Evolutionary conservation across 2,797 vertebrate species (phyloP).

Genomic region (Nasua narica): DNA sequence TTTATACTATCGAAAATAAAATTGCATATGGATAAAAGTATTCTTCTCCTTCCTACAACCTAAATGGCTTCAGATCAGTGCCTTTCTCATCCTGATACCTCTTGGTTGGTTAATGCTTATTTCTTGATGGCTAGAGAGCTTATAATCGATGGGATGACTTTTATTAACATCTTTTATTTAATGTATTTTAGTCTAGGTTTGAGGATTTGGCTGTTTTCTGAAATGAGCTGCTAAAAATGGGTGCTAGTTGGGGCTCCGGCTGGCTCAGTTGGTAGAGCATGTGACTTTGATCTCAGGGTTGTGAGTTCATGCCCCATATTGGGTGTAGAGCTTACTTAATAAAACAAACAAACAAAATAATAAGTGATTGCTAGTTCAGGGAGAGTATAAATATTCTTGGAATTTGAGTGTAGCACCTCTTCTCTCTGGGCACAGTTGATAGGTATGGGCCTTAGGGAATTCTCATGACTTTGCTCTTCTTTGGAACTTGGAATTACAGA

Average conservation of each 20-base stretch:
- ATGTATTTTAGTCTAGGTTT: not conserved
- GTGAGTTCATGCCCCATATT: not conserved
- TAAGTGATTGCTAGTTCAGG: not conserved
- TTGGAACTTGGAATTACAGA: not conserved
- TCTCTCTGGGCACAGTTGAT: not conserved
- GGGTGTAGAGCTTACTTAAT: not conserved
- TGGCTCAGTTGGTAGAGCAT: not conserved
- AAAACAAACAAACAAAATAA: not conserved
- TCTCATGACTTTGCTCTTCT: not conserved
- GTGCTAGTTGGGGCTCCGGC: not conserved
- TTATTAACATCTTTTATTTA: not conserved
- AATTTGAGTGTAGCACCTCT: not conserved
- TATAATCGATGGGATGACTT: not conserved
- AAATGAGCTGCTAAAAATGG: not conserved
- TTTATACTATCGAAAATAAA: not conserved
- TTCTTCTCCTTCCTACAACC: not conserved
- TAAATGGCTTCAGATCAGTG: not conserved
- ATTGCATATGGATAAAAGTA: not conserved
- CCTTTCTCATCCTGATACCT: slow-evolving; percentile 10
- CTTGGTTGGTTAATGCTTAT: not conserved
- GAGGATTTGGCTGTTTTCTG: not conserved
- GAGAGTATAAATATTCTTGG: not conserved
- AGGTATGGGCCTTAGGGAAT: not conserved
- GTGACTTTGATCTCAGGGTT: not conserved
- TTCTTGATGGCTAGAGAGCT: not conserved